These are phyloP conservation scores for Drosophila parthenogenetica DNA, from an alignment of 2,888 invertebrate genomes.

Conservation along the genomic window DNA sequence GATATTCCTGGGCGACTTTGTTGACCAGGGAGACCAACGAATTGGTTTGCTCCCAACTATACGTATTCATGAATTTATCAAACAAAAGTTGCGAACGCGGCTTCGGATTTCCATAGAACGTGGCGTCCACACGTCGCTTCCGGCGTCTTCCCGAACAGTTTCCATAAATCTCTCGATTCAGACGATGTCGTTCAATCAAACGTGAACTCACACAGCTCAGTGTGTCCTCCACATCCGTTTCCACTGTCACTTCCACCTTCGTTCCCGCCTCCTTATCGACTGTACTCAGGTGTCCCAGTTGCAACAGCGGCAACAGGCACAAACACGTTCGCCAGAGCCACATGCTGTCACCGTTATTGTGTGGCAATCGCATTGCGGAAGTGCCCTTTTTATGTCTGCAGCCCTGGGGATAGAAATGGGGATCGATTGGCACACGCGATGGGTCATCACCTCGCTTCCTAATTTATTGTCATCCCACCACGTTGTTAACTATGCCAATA, in stretches of 20 bases:
- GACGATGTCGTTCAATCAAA: slow-evolving; percentile 48
- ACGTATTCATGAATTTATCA: slow-evolving; percentile 84
- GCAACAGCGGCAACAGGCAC: slow-evolving; percentile 21
- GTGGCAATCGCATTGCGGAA: neutral
- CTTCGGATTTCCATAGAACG: slow-evolving; percentile 87
- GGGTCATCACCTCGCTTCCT: slow-evolving; percentile 43
- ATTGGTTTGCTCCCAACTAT: slow-evolving; percentile 86
- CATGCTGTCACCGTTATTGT: slow-evolving; percentile 17
- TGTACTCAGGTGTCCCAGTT: neutral
- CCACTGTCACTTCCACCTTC: neutral
- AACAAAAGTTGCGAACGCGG: slow-evolving; percentile 87
- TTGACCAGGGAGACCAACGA: slow-evolving; percentile 88
- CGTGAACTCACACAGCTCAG: slow-evolving; percentile 51
- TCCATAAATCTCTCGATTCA: slow-evolving; percentile 51
- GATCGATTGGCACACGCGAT: slow-evolving; percentile 35
- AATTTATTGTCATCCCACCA: slow-evolving; percentile 30
- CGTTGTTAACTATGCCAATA: neutral
- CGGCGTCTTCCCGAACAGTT: slow-evolving; percentile 30
- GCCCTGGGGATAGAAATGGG: neutral
- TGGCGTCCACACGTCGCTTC: slow-evolving; percentile 85
- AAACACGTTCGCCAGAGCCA: slow-evolving; percentile 24
- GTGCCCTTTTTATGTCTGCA: slow-evolving; percentile 27
- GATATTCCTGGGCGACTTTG: slow-evolving; percentile 87
- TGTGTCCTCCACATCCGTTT: neutral
- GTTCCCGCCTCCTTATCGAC: neutral